A percentile compares a stretch with the other conserved stretches of the same genome.
phyloP scores from a whole-genome alignment of 1,140 invertebrate genomes.

The Drosophila triauraria region DNA sequence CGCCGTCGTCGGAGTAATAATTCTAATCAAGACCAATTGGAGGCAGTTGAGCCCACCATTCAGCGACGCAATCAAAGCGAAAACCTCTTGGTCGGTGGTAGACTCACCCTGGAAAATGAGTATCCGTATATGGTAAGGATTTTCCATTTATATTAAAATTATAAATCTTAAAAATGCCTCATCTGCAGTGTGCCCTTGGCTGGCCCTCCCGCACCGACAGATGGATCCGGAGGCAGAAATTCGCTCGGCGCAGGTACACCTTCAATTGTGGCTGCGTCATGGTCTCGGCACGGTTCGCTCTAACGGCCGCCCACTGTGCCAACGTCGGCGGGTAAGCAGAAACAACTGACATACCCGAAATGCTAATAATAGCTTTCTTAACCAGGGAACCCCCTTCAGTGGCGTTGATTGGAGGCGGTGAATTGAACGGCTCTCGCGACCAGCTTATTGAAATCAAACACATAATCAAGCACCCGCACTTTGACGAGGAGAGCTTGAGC shows the following conservation, averaged over 20 bases:
- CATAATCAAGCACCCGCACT: conserved; percentile 52
- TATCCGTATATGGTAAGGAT: conserved; percentile 59
- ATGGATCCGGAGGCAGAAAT: conserved; percentile 26
- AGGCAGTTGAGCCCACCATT: conserved; percentile 28
- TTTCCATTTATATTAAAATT: neutral
- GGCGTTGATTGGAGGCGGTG: conserved; percentile 53
- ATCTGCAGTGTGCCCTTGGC: conserved; percentile 58
- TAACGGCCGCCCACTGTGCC: conserved; percentile 65
- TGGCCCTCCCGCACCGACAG: conserved; percentile 30
- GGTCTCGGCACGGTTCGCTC: conserved; percentile 41
- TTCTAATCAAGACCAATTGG: conserved; percentile 11
- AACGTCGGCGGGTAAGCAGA: conserved; percentile 51
- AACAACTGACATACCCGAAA: conserved; percentile 17
- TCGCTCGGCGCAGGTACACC: conserved; percentile 10
- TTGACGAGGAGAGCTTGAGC: conserved; percentile 25
- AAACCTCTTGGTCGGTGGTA: conserved; percentile 42
- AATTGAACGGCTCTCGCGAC: conserved; percentile 36
- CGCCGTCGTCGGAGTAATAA: conserved; percentile 4
- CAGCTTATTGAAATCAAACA: conserved; percentile 41
- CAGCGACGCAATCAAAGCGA: conserved; percentile 22
- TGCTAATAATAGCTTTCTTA: conserved; percentile 41
- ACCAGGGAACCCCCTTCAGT: conserved; percentile 57
- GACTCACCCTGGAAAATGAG: conserved; percentile 33
- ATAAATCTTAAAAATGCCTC: neutral
- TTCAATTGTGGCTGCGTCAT: conserved; percentile 63